A percentile compares a stretch with the other conserved stretches of the same genome.
phyloP scores from a whole-genome alignment of 2,113 vertebrate genomes.

The Zosterops japonicus region DNA sequence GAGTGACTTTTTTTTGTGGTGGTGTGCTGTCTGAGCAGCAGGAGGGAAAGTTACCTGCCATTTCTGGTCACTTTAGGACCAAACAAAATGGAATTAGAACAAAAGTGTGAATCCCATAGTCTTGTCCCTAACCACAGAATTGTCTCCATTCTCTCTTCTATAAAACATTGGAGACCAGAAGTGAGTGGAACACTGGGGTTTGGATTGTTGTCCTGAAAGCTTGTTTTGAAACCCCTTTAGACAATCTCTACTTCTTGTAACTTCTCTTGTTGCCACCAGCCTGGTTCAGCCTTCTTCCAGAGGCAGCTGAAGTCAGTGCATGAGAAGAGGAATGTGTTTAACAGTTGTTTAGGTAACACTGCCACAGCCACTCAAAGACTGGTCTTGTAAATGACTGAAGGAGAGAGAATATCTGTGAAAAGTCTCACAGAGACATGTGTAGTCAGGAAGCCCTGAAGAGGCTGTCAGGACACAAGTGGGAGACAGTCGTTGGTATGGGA shows the following conservation, averaged over 20 bases:
- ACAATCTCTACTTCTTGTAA: neutral
- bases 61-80: neutral
- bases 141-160: neutral
- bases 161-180: neutral
- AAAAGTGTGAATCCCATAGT: neutral
- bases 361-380: neutral
- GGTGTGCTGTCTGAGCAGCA: neutral
- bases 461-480: neutral
- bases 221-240: neutral
- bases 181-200: neutral
- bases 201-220: neutral
- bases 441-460: neutral
- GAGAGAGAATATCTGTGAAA: neutral
- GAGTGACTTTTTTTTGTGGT: neutral
- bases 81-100: neutral
- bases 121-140: neutral
- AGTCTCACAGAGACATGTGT: neutral
- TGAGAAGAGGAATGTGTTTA: neutral
- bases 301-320: neutral
- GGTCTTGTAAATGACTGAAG: neutral
- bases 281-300: neutral
- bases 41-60: neutral
- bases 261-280: neutral
- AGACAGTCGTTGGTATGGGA: neutral
- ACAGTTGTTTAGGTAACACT: neutral